These are phyloP conservation scores for Myripristis murdjan DNA, from an alignment of 2,797 vertebrate species.

Conservation along the genomic window DNA sequence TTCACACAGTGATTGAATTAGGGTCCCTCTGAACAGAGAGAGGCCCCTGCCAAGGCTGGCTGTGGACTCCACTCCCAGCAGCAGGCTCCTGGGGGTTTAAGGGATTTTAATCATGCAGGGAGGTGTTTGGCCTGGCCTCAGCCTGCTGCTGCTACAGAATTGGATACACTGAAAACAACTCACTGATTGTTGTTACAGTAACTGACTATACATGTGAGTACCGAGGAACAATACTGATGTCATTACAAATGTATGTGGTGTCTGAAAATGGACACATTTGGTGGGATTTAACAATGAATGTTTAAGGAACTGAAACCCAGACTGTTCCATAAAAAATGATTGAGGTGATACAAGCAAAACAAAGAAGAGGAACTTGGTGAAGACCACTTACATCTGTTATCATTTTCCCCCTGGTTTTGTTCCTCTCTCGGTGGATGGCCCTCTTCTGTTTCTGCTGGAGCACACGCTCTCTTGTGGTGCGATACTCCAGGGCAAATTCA, in stretches of 20 bases:
- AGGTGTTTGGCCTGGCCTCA: slow-evolving; percentile 73
- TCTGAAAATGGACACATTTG: slow-evolving; percentile 35
- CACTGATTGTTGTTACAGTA: slow-evolving; percentile 77
- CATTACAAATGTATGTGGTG: slow-evolving; percentile 49
- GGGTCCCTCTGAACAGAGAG: slow-evolving; percentile 71
- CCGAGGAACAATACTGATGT: slow-evolving; percentile 58
- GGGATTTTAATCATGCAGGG: slow-evolving; percentile 73
- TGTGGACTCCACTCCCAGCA: slow-evolving; percentile 53
- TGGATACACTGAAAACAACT: slow-evolving; percentile 71
- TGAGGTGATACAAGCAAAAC: slow-evolving; percentile 54
- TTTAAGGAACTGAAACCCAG: slow-evolving; percentile 42
- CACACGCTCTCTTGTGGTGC: slow-evolving; percentile 95
- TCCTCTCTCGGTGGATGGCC: slow-evolving; percentile 96
- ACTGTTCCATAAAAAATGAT: slow-evolving; percentile 45
- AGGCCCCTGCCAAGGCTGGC: slow-evolving; percentile 68
- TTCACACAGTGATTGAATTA: slow-evolving; percentile 86
- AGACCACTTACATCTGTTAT: slow-evolving; percentile 95
- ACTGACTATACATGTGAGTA: slow-evolving; percentile 63
- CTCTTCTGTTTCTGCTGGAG: slow-evolving; percentile 98
- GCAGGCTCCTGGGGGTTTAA: slow-evolving; percentile 63
- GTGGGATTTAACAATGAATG: slow-evolving; percentile 38
- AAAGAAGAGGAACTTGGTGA: slow-evolving; percentile 38
- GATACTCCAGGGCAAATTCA: slow-evolving; percentile 97
- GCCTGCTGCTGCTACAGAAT: slow-evolving; percentile 68
- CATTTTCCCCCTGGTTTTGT: slow-evolving; percentile 99